Percentiles rank a stretch among this genome's conserved stretches.
These are phyloP conservation scores for Mactra quadrangularis DNA, from an alignment of 1,140 invertebrate species.

Conservation along the genomic window DNA sequence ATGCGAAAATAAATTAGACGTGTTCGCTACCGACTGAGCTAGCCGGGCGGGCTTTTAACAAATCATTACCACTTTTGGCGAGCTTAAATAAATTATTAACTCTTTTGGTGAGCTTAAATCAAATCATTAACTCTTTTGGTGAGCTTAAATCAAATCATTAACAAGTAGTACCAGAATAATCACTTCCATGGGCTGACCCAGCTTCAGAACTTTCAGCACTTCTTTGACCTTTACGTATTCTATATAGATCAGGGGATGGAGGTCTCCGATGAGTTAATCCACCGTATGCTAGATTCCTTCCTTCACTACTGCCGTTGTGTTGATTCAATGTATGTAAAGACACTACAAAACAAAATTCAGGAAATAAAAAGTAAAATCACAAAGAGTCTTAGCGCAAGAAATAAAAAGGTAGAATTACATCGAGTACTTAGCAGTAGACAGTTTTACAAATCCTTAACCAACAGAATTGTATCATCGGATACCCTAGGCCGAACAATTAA, in stretches of 20 bases:
- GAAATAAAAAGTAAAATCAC: not conserved
- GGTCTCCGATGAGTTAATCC: slow-evolving; percentile 75
- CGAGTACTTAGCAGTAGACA: no score
- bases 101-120: no score
- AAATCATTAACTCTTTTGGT: no score
- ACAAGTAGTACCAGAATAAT: slow-evolving; percentile 74
- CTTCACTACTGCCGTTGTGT: slow-evolving; percentile 63
- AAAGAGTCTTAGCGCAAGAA: not conserved
- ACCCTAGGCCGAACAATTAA: no score
- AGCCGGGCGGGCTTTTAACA: no score
- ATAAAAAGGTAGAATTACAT: not conserved
- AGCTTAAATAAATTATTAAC: no score
- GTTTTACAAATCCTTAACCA: no score
- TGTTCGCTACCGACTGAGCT: no score
- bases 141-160: not conserved
- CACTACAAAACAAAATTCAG: slow-evolving; percentile 67
- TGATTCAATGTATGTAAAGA: slow-evolving; percentile 73
- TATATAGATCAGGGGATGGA: slow-evolving; percentile 70
- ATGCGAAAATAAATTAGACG: no score
- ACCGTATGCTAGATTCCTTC: slow-evolving; percentile 70
- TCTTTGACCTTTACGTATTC: slow-evolving; percentile 36
- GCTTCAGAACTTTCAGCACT: slow-evolving; percentile 58
- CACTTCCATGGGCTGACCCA: slow-evolving; percentile 66
- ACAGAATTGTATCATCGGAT: no score
- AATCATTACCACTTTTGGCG: no score